Evolutionary conservation across 2,113 vertebrate genomes (phyloP), one percentile per base, ranked within the genome.

Genomic region (Ptilonorhynchus violaceus): DNA sequence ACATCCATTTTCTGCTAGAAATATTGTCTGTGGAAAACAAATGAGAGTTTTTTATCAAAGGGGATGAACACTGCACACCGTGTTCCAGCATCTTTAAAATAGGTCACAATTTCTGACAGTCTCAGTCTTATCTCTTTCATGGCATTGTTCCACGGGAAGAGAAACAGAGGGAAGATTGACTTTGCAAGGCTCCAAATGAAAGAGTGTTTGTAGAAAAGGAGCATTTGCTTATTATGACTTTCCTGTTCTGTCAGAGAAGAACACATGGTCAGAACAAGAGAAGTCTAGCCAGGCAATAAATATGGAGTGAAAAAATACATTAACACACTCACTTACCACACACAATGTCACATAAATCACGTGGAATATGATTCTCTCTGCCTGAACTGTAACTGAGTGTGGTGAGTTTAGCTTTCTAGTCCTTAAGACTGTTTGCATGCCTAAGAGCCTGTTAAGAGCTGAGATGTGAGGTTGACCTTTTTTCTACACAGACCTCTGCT

Each of bases 171-270:
- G 39, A 90, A 90, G 85, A 88, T 90, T 79, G 74, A 96, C 92
- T 58, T 88, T 88, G 55, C 0, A 0, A 94, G 59, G 64, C 63
- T 95, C 55, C 72, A 94, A 88, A 94, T 33, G 44, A 55, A 84
- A 56, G 58, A 92, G 85, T 95, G 90, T 96, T 96, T 95, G 90
- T 60, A 93, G 89, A 94, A 96, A 96, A 92, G 39, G 37, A 94
- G 46, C 88, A 90, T 55, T 94, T 97, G 92, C 81, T 96, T 96
- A 89, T 94, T 94, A 90, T 92, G 92, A 96, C 64, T 96, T 89
- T 83, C 37, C 53, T n/a, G 50, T 81, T 88, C 90, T 94, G 85
- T 81, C 13, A 0, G 78, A 92, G 90, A 92, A 94, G 53, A 93
- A 55, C 74, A 76, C 85, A 69, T 37, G 35, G 67, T 74, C 72